Percentiles rank a stretch among this genome's conserved stretches.
Conservation (phyloP, 1,140 invertebrate species). For the Brachionus calyciflorus region DNA sequence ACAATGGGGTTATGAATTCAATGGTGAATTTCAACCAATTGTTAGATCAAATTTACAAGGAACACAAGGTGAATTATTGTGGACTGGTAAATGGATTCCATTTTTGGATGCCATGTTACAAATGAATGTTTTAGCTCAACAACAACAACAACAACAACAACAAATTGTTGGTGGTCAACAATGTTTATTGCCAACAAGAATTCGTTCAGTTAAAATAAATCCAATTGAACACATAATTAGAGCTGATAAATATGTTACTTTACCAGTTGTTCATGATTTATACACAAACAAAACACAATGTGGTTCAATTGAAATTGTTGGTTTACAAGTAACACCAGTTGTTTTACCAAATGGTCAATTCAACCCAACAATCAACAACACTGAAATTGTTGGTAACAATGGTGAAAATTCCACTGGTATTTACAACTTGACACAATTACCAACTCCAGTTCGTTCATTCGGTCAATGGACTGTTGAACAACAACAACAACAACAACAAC, state of each 20-base stretch:
- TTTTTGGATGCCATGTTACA: slow-evolving; percentile 93
- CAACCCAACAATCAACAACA: background rate
- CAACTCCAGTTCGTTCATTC: too few relatives aligned
- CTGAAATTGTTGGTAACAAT: too few relatives aligned
- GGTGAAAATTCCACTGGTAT: too few relatives aligned
- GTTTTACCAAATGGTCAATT: slow-evolving; percentile 32
- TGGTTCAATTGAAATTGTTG: slow-evolving; percentile 18
- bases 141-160: slow-evolving; percentile 59
- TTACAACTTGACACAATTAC: too few relatives aligned
- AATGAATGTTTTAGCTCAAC: slow-evolving; percentile 72
- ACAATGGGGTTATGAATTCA: slow-evolving; percentile 88
- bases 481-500: background rate
- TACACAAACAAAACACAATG: slow-evolving; percentile 17
- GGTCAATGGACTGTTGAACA: background rate
- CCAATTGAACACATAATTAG: slow-evolving; percentile 61
- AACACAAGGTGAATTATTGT: slow-evolving; percentile 61
- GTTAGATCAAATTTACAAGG: slow-evolving; percentile 49
- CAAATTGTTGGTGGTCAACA: slow-evolving; percentile 50
- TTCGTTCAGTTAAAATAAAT: slow-evolving; percentile 77
- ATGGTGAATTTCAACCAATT: slow-evolving; percentile 74
- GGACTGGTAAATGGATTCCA: slow-evolving; percentile 85
- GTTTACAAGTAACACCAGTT: slow-evolving; percentile 21
- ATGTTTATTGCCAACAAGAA: slow-evolving; percentile 80
- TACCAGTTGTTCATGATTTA: background rate
- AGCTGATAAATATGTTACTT: slow-evolving; percentile 1